Base-by-base conservation (phyloP, 1,140 invertebrate genomes). In the Thereuonema tuberculata region DNA sequence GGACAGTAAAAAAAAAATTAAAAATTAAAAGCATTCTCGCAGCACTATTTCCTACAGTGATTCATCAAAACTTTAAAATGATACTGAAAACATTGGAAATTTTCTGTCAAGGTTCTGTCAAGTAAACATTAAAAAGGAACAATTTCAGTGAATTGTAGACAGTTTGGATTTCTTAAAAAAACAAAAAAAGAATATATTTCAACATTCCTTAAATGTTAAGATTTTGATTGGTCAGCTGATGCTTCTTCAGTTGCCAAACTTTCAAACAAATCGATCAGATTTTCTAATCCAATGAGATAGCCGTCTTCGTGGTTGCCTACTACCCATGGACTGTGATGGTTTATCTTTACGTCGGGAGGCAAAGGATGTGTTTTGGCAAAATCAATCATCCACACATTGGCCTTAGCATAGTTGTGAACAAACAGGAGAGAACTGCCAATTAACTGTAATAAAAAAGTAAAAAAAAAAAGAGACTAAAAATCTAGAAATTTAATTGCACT, bases 261-360 rank as follows among this genome's bases (percentile, higher is more conserved):
- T 49, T 80, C 76, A 67, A 91, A 88, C 62, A 95, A 86, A 59
- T 87, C 82, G 61, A 98, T 93, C 52, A 99, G 76, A 78, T 97
- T 96, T 69, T 94, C 87, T 14, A 98, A 78, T 43, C 95, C 95
- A 63, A 89, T 87, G 56, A 98, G 77, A 74, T 97, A 98, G 27
- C 95, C 95, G 71, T 99, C 95, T 77, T 99, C 95, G 69, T 97
- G 93, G 72, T 96, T 98, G n/a, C 93, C 94, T 29, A 95, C 88
- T 64, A 85, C 82, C 95, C 94, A 98, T 46, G 82, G 80, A 9
- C 81, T 80, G 58, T 83, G 81, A 71, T 98, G 95, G 61, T 82
- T 81, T 58, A 97, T 87, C 1, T 64, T 68, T 49, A 87, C 70
- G 57, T 83, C 77, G 1, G 82, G 78, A 1, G 91, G 89, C 50